phyloP scores from a whole-genome alignment of 2,113 vertebrate species.

The Meriones unguiculatus region DNA sequence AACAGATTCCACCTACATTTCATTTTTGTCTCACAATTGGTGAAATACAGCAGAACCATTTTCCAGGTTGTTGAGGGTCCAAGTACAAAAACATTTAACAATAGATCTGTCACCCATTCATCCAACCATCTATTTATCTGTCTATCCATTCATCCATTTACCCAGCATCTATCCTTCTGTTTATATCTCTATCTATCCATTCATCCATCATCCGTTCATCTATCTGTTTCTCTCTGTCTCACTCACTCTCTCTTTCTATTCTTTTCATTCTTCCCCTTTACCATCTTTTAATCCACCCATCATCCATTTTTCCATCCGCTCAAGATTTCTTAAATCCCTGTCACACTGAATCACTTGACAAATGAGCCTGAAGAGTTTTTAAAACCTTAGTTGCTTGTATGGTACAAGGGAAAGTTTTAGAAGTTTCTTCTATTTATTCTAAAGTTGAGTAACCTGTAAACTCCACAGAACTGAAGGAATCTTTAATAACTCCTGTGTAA shows the following conservation, averaged over 20 bases:
- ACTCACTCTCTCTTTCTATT: neutral
- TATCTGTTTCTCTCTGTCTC: neutral
- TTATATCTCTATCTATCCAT: too few relatives aligned
- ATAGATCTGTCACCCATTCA: neutral
- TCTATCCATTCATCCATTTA: neutral
- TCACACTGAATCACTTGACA: neutral
- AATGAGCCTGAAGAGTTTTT: neutral
- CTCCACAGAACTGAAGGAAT: neutral
- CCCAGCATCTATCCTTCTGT: fast-evolving
- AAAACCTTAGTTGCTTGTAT: neutral
- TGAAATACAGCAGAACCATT: neutral
- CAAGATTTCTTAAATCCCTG: neutral
- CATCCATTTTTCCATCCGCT: neutral
- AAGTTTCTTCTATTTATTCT: neutral
- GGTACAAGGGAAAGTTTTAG: neutral
- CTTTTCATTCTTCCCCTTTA: neutral
- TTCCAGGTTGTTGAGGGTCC: neutral
- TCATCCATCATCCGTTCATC: fast-evolving
- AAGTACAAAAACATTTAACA: neutral
- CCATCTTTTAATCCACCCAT: neutral
- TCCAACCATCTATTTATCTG: neutral
- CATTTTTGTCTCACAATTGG: neutral
- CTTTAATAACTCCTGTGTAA: neutral
- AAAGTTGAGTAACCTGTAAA: neutral
- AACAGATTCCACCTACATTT: neutral